phyloP scores from a whole-genome alignment of 2,888 invertebrate genomes.

The Xanthia togata region DNA sequence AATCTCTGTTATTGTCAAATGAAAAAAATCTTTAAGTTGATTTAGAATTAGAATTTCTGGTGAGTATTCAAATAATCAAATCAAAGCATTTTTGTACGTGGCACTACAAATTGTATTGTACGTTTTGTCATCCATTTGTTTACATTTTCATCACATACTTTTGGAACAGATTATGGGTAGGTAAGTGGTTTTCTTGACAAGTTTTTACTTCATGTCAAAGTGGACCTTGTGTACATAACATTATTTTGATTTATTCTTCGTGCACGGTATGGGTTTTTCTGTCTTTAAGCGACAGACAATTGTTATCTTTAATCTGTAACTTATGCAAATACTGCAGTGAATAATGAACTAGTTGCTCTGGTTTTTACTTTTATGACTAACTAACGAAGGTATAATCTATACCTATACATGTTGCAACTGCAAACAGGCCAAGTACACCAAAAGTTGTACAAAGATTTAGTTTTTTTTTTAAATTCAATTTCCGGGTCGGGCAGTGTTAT shows the following conservation, averaged over 20 bases:
- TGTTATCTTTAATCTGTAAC: constrained; percentile 32
- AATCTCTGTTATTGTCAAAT: background rate
- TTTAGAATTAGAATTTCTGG: background rate
- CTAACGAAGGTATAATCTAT: background rate
- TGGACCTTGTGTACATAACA: constrained; percentile 22
- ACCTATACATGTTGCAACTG: background rate
- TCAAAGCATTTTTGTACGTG: background rate
- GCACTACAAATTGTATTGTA: no score
- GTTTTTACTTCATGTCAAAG: background rate
- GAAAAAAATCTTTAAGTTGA: background rate
- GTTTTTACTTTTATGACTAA: constrained; percentile 16
- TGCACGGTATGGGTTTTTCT: background rate
- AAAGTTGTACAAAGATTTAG: background rate
- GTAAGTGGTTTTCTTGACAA: background rate
- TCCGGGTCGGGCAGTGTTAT: no score
- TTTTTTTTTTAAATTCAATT: no score
- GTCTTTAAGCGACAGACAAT: constrained; percentile 11
- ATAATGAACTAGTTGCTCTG: background rate
- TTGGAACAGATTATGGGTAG: background rate
- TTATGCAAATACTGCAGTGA: constrained; percentile 22
- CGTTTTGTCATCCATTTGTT: background rate
- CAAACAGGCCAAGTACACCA: background rate
- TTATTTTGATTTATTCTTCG: constrained; percentile 41
- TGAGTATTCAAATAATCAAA: background rate
- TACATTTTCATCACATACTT: background rate